These are phyloP conservation scores for Pituophis catenifer DNA, from an alignment of 2,113 vertebrate species.

Conservation along the genomic window DNA sequence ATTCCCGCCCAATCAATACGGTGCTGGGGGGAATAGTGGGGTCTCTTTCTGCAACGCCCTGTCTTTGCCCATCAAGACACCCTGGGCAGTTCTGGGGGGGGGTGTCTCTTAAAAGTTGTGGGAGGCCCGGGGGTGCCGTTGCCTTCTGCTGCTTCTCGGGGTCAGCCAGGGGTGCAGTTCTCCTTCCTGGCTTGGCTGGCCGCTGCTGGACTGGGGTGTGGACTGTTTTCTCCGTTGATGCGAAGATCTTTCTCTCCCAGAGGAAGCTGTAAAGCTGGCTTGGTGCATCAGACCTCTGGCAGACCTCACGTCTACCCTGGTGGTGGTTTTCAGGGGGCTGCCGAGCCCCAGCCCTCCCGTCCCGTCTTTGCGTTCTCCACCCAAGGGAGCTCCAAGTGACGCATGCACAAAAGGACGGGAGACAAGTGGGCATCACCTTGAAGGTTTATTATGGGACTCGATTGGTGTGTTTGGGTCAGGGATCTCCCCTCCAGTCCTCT, in stretches of 20 bases:
- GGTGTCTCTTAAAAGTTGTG: not conserved
- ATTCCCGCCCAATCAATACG: not conserved
- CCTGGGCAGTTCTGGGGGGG: not conserved
- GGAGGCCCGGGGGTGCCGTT: not conserved
- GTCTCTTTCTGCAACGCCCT: not conserved
- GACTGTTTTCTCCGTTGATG: not conserved
- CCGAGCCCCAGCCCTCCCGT: not conserved
- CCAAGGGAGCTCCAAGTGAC: not conserved
- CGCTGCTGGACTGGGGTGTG: not conserved
- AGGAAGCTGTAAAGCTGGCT: not conserved
- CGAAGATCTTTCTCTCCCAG: not conserved
- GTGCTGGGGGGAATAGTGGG: accelerated
- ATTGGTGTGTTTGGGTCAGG: not conserved
- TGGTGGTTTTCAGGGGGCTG: not conserved
- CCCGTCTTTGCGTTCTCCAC: not conserved
- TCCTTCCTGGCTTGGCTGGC: not conserved
- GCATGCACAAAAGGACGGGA: not conserved
- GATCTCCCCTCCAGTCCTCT: not conserved
- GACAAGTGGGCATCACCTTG: not conserved
- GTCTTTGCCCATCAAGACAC: not conserved
- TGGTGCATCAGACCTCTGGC: not conserved
- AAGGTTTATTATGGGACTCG: not conserved
- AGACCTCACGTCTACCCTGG: not conserved
- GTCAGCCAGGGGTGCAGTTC: not conserved
- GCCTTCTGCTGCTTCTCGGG: not conserved